Percentiles rank a stretch among this genome's conserved stretches.
These are phyloP conservation scores for Phocoena phocoena DNA, from an alignment of 2,113 vertebrate genomes.

Conservation along the genomic window DNA sequence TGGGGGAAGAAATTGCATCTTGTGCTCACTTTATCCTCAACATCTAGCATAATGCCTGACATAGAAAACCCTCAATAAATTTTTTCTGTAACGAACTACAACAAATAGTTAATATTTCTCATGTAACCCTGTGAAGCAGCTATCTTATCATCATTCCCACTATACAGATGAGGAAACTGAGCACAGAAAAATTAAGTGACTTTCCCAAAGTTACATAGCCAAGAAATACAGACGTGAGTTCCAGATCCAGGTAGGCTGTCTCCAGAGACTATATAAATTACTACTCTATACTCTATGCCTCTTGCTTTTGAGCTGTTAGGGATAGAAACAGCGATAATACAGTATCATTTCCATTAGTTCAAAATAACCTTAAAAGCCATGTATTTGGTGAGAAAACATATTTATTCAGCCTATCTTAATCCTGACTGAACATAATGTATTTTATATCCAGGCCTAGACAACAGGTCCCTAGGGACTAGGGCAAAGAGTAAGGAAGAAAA, in stretches of 20 bases:
- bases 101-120: background rate
- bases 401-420: background rate
- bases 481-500: background rate
- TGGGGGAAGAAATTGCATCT: background rate
- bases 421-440: background rate
- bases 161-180: background rate
- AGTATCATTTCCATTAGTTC: background rate
- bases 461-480: too few relatives aligned
- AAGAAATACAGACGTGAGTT: background rate
- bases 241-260: background rate
- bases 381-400: background rate
- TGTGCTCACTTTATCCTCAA: background rate
- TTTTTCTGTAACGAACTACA: constrained; percentile 65
- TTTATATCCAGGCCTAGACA: background rate
- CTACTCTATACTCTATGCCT: background rate
- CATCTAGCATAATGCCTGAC: background rate
- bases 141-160: background rate
- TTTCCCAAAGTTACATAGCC: background rate
- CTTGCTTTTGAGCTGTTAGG: background rate
- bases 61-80: background rate
- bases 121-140: background rate
- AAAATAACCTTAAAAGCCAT: background rate
- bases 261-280: background rate
- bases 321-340: background rate
- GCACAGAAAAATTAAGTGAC: background rate